A percentile compares a stretch with the other conserved stretches of the same genome.
Conservation (phyloP, 1,140 invertebrate species). For the Scylla paramamosain region DNA sequence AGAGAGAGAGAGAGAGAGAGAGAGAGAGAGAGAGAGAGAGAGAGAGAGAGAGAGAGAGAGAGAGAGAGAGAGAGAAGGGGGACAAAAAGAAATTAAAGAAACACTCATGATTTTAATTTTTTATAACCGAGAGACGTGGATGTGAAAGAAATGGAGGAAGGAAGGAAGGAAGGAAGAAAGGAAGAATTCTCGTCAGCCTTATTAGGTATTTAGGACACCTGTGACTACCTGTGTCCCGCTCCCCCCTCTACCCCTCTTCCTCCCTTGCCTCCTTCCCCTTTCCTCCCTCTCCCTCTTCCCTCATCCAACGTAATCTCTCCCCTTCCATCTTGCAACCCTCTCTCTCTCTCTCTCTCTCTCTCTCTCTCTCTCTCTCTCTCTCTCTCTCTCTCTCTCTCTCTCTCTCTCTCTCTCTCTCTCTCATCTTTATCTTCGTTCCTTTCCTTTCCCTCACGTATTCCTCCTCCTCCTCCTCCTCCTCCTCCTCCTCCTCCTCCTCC, state of each 20-base stretch:
- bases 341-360: neutral
- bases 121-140: neutral
- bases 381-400: neutral
- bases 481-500: neutral
- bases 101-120: too few relatives aligned
- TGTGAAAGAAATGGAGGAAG: neutral
- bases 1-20: too few relatives aligned
- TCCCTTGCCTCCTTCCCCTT: conserved; percentile 17
- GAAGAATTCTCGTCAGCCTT: neutral
- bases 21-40: neutral
- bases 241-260: conserved; percentile 37
- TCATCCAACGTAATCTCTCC: neutral
- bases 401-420: neutral
- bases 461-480: neutral
- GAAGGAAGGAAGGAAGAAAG: neutral
- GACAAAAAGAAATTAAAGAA: neutral
- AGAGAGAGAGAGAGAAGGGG: too few relatives aligned
- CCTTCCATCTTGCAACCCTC: neutral
- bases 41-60: too few relatives aligned
- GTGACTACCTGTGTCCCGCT: conserved; percentile 58
- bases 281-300: neutral
- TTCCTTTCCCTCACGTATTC: too few relatives aligned
- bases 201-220: neutral
- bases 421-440: neutral
- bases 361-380: neutral